Evolutionary conservation across 2,888 invertebrate genomes (phyloP).

Genomic region (Catocala sponsa): DNA sequence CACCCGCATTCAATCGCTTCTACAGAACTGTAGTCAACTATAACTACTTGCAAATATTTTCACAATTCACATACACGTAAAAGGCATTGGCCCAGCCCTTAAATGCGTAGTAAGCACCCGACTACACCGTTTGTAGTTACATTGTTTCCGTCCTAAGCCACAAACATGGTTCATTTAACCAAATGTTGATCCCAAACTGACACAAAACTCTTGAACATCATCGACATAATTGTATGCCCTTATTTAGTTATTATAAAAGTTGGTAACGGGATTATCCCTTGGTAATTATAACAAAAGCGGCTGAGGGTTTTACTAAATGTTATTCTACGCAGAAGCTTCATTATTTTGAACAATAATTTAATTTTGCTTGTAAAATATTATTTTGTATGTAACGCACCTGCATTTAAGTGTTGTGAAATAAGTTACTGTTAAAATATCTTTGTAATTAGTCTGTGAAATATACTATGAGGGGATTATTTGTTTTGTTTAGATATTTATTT

Average conservation of each 20-base stretch:
- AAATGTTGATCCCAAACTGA: slow-evolving; percentile 22
- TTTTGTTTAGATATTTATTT: too few species aligned
- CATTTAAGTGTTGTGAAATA: slow-evolving; percentile 32
- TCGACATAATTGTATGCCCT: slow-evolving; percentile 37
- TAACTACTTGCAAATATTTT: too few species aligned
- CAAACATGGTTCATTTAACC: slow-evolving; percentile 13
- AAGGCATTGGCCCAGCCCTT: too few species aligned
- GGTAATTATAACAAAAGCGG: slow-evolving; percentile 44
- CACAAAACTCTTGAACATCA: slow-evolving; percentile 32
- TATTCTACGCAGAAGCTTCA: slow-evolving; percentile 35
- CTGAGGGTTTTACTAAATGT: slow-evolving; percentile 35
- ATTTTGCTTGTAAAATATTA: slow-evolving; percentile 27
- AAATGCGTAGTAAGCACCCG: too few species aligned
- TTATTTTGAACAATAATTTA: slow-evolving; percentile 30
- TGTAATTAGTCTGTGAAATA: slow-evolving; percentile 17
- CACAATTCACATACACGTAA: too few species aligned
- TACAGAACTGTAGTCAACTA: too few species aligned
- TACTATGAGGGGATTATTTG: background rate
- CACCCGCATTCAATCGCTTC: too few species aligned
- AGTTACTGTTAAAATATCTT: slow-evolving; percentile 17
- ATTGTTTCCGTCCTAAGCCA: background rate
- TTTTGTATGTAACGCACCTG: slow-evolving; percentile 32
- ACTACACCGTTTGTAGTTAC: too few species aligned
- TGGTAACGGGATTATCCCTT: slow-evolving; percentile 48
- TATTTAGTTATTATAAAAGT: slow-evolving; percentile 48